Base-by-base conservation (phyloP, 2,113 vertebrate genomes). In the Cinclus cinclus region DNA sequence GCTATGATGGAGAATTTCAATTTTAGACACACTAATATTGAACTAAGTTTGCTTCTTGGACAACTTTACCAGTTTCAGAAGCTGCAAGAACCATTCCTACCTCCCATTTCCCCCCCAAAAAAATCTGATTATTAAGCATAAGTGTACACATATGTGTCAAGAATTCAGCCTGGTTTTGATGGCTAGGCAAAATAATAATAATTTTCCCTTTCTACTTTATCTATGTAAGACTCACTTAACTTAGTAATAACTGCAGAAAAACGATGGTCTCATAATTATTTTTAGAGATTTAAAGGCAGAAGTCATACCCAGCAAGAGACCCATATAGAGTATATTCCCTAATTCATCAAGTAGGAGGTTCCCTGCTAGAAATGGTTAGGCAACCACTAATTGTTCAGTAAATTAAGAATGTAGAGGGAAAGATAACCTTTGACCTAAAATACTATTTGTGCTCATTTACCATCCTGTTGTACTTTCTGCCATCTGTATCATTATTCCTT, bases 101-200 rank as follows among this genome's bases (percentile, higher is more conserved):
- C 11, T 4, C 4, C 6, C 5, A 20, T 2, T 27, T 27, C 8
- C 14, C 7, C 3, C 23, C 6, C 3, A n/a, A n/a, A n/a, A n/a
- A 17, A 21, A 22, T 4, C 15, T 7, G 33, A 5, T 65, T 85
- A 22, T 65, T 55, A 70, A 21, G 19, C 5, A 18, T 21, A 49
- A 33, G 10, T 3, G 2, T 35, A 53, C 35, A 60, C 1, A 11
- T 44, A 52, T 4, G 3, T 33, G 7, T 11, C 23, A 83, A 63
- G 24, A 83, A 58, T 50, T 79, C 49, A 68, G 30, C 33, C 59
- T 65, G 4, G 31, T 85, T 68, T 59, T 69, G 17, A 59, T 80
- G 50, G 30, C 49, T 15, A 5, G 7, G 60, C 15, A 85, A 70
- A 90, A 68, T 8, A 46, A 70, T 7, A 44, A 69, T 18, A 14